These are phyloP conservation scores for Teleiodes luculella DNA, from an alignment of 2,888 invertebrate genomes.

Conservation along the genomic window DNA sequence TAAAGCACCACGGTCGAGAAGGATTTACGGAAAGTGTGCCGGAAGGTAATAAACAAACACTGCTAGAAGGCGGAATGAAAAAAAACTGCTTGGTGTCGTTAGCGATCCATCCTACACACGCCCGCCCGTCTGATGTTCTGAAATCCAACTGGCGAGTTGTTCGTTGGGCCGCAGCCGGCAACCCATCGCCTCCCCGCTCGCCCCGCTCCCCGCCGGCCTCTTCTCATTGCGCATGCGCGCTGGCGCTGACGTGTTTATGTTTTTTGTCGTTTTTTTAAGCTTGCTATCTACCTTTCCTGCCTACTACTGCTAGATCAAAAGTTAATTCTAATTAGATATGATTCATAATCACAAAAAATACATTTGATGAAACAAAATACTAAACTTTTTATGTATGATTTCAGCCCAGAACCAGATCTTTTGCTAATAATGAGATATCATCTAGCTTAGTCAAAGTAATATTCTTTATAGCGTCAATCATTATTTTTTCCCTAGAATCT, in stretches of 20 bases:
- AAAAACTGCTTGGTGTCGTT: conserved; percentile 78
- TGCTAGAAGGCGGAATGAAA: conserved; percentile 79
- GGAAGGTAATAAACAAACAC: conserved; percentile 76
- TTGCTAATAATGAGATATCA: too few relatives aligned
- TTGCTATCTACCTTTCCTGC: too few relatives aligned
- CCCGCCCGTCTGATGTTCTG: conserved; percentile 77
- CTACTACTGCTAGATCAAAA: too few relatives aligned
- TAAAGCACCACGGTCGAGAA: conserved; percentile 74
- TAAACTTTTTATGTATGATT: too few relatives aligned
- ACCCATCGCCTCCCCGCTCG: conserved; percentile 36
- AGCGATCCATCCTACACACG: conserved; percentile 77
- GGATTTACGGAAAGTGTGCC: conserved; percentile 69
- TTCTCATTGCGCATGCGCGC: conserved; percentile 62
- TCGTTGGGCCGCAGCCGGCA: conserved; percentile 46
- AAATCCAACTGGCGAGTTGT: conserved; percentile 71
- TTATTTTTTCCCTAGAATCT: too few relatives aligned
- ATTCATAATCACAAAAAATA: too few relatives aligned
- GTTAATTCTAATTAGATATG: neutral
- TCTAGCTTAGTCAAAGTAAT: too few relatives aligned
- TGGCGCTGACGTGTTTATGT: conserved; percentile 74
- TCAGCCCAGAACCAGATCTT: too few relatives aligned
- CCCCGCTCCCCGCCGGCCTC: conserved; percentile 40
- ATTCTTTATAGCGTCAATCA: too few relatives aligned
- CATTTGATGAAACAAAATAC: too few relatives aligned
- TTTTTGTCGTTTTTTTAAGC: conserved; percentile 57